Base-by-base conservation (phyloP, 2,797 vertebrate genomes). In the Trachops cirrhosus region DNA sequence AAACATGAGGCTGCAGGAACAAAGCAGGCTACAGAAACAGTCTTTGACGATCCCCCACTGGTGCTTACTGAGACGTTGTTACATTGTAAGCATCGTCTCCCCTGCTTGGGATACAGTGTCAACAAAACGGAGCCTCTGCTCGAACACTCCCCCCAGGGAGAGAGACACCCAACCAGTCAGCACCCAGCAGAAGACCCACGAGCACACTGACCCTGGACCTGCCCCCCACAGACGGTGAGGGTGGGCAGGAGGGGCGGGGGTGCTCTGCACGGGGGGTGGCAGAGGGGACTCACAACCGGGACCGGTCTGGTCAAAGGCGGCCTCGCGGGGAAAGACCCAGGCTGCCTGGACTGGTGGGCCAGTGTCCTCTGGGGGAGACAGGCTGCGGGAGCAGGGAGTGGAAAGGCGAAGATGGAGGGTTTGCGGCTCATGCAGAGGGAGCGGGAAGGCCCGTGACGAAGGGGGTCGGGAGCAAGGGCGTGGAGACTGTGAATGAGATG, bases 401-500 rank as follows among this genome's bases (percentile, higher is more conserved):
- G 19, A 48, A 62, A 85, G 11, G 15, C 8, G 21, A 50, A 50
- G 15, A 39, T 8, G 19, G 10, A 46, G 26, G 5, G 21, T 59
- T 12, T 77, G 50, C 70, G 50, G 19, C 52, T 77, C 3, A 6
- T 6, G 21, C 26, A 54, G 50, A 59, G 29, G 7, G 2, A 93
- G 46, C 1, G 26, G 29, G n/a, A 21, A 44, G 11, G 37, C 34
- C 21, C 21, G 12, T 37, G n/a, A 75, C 19, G 3, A 39, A 39
- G 5, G 21, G 5, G 0, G 19, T 34, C 6, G 0, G n/a, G 1
- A 57, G 15, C 21, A 44, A 10, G 39, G 74, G 9, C 9, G 34
- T 73, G 29, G 46, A 37, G 67, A 71, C 37, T 67, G 22, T 74
- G 24, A 79, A 34, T 67, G 10, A 80, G 15, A 24, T 5, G 29